Conservation (phyloP, 2,888 invertebrate genomes). For the Cantharis nigra region DNA sequence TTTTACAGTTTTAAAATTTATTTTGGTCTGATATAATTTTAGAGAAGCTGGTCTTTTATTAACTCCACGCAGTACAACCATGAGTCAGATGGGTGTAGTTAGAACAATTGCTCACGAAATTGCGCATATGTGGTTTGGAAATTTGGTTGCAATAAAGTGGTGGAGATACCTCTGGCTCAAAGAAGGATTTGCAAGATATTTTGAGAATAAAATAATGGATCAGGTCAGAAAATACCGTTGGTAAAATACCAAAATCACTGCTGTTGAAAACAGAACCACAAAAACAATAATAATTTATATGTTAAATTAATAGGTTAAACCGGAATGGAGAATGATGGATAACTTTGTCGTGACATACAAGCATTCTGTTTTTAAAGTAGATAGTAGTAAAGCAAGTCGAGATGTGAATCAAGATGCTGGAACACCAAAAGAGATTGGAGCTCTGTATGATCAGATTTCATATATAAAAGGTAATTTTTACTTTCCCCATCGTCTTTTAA, state of each 20-base stretch:
- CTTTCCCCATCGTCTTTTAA: no score
- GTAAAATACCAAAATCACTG: no score
- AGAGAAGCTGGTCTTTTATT: background rate
- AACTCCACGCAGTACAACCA: background rate
- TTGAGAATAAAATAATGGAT: conserved; percentile 49
- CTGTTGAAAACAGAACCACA: no score
- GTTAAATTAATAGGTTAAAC: conserved; percentile 8
- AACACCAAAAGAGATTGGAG: conserved; percentile 61
- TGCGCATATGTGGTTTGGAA: conserved; percentile 62
- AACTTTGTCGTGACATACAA: conserved; percentile 8
- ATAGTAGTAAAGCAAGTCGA: conserved; percentile 52
- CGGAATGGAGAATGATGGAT: conserved; percentile 17
- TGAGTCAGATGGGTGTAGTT: no score
- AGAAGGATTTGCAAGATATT: conserved; percentile 61
- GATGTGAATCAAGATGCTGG: conserved; percentile 58
- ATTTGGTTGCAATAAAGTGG: conserved; percentile 52
- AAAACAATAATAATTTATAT: no score
- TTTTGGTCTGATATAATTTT: background rate
- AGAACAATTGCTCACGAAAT: conserved; percentile 60
- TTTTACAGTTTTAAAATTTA: no score
- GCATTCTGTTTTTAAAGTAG: conserved; percentile 4
- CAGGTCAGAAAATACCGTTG: background rate
- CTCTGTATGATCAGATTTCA: conserved; percentile 62
- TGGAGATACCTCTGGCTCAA: conserved; percentile 55
- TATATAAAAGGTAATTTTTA: conserved; percentile 62